phyloP scores from a whole-genome alignment of 2,797 vertebrate species.

The Epinephelus malabaricus region DNA sequence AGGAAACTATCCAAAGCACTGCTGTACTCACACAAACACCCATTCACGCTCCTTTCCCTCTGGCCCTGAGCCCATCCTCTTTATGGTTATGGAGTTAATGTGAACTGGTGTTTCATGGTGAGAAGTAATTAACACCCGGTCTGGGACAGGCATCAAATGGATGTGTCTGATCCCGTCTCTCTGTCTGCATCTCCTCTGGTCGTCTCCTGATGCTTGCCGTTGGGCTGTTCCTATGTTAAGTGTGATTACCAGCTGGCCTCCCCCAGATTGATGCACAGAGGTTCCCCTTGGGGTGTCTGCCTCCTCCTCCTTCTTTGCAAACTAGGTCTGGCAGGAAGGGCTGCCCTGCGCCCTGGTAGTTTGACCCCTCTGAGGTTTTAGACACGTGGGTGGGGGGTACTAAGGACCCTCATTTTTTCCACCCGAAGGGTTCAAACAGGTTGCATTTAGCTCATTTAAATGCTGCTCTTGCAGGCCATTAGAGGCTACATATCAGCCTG shows the following conservation, averaged over 20 bases:
- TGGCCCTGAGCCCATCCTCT: slow-evolving; percentile 55
- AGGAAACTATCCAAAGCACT: slow-evolving; percentile 38
- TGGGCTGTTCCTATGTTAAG: slow-evolving; percentile 70
- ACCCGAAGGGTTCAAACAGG: slow-evolving; percentile 73
- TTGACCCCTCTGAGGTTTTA: slow-evolving; percentile 76
- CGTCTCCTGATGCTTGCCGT: slow-evolving; percentile 56
- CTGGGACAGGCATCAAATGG: slow-evolving; percentile 58
- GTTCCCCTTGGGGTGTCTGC: slow-evolving; percentile 65
- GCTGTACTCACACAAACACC: slow-evolving; percentile 35
- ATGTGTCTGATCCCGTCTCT: slow-evolving; percentile 58
- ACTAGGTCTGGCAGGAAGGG: slow-evolving; percentile 76
- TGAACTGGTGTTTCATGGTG: slow-evolving; percentile 70
- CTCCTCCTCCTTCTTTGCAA: slow-evolving; percentile 71
- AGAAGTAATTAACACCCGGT: slow-evolving; percentile 80
- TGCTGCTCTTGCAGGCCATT: slow-evolving; percentile 47
- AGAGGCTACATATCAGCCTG: slow-evolving; percentile 53
- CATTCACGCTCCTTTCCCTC: slow-evolving; percentile 34
- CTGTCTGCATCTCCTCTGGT: slow-evolving; percentile 57
- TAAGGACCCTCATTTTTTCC: slow-evolving; percentile 46
- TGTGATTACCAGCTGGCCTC: slow-evolving; percentile 82
- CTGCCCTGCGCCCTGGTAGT: slow-evolving; percentile 58
- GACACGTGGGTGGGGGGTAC: slow-evolving; percentile 32
- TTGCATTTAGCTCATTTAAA: slow-evolving; percentile 75
- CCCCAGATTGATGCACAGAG: slow-evolving; percentile 69
- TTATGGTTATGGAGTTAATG: slow-evolving; percentile 69